Evolutionary conservation across 2,113 vertebrate genomes (phyloP), one percentile per base, ranked within the genome.

Genomic region (Cyrtonyx montezumae): DNA sequence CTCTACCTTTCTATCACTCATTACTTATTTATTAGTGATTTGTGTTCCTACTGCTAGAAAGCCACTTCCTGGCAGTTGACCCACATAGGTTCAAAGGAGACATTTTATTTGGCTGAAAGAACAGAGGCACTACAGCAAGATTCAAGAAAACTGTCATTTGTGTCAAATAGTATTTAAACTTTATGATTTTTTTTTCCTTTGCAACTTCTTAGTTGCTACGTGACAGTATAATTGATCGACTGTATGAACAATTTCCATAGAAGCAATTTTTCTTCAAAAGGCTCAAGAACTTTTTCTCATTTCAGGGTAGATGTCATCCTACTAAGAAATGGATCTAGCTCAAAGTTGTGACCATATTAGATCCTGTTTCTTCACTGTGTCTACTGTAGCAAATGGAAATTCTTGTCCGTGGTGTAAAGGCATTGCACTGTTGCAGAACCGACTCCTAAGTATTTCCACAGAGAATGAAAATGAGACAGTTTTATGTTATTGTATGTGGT

Each of bases 381-480:
- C 36, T 78, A 36, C 80, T 42, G 66, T 8, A 79, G 82, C 85
- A 90, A 85, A 88, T 61, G 18, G 67, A 90, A 92, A 88, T 62
- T 76, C 37, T 91, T 90, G 67, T 66, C 49, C 40, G 65, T 15
- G 63, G 34, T 70, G 73, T 85, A 79, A 71, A 96, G 73, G 65
- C 36, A 79, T 63, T 48, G 76, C 46, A 71, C 62, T 92, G 73
- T 55, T 87, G 65, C 73, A 94, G 86, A 96, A 97, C 79, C 95
- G 92, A 36, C 69, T 80, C 74, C 58, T 26, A 34, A 69, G 75
- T 69, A 70, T 76, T 95, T 94, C 88, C 81, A 55, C 7, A 83
- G 78, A 32, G 91, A 95, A 71, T 84, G 40, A 88, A 94, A 96
- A 83, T 43, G 86, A 95, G 79, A 95, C 73, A 93, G 93, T 63